Conservation (phyloP, 2,113 vertebrate species). For the Bostrychus sinensis region DNA sequence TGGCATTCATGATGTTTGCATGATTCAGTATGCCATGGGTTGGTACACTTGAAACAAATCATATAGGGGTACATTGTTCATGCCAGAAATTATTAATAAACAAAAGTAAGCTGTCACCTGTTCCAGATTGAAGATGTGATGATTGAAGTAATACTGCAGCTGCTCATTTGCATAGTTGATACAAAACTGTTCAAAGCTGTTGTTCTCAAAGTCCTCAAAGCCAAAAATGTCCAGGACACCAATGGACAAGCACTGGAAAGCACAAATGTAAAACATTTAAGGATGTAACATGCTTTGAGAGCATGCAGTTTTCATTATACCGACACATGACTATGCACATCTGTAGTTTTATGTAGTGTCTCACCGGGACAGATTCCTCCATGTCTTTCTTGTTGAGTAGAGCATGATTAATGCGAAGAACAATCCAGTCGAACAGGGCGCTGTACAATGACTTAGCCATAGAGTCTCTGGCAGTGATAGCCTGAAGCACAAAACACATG, state of each 20-base stretch:
- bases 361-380: slow-evolving; percentile 92
- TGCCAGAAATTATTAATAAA: not conserved
- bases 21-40: not conserved
- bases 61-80: no score
- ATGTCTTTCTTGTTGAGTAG: slow-evolving; percentile 98
- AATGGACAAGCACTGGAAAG: slow-evolving; percentile 90
- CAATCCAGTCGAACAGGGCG: slow-evolving; percentile 98
- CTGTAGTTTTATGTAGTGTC: slow-evolving; percentile 40
- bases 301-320: not conserved
- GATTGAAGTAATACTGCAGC: slow-evolving; percentile 98
- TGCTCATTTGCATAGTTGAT: slow-evolving; percentile 99
- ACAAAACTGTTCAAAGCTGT: slow-evolving; percentile 98
- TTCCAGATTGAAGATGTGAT: slow-evolving; percentile 97
- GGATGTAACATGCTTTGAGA: not conserved
- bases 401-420: slow-evolving; percentile 96
- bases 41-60: no score
- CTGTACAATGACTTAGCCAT: slow-evolving; percentile 99
- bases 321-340: not conserved
- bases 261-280: not conserved
- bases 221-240: slow-evolving; percentile 97
- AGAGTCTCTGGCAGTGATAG: slow-evolving; percentile 94
- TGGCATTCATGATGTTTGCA: not conserved
- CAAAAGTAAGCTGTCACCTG: slow-evolving; percentile 82
- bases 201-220: slow-evolving; percentile 95
- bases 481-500: slow-evolving; percentile 72